Evolutionary conservation across 2,113 vertebrate species (phyloP).

Genomic region (Tenebrosternarchus preto): DNA sequence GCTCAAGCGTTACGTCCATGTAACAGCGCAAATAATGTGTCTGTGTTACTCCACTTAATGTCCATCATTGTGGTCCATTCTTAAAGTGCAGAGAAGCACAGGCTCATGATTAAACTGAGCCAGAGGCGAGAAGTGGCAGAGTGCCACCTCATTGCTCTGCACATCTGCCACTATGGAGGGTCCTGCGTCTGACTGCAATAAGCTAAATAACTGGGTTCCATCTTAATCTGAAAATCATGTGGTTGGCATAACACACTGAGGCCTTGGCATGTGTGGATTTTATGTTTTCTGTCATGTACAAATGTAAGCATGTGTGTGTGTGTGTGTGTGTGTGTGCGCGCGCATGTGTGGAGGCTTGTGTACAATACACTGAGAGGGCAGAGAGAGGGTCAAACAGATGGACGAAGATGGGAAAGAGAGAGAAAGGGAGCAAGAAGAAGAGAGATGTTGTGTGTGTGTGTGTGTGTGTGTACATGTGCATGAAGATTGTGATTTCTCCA

Average conservation of each 20-base stretch:
- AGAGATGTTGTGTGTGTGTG: not conserved
- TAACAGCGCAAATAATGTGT: too few species aligned
- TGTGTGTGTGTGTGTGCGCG: too few species aligned
- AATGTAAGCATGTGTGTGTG: not conserved
- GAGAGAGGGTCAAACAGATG: too few species aligned
- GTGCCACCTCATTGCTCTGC: constrained; percentile 39
- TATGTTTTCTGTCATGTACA: not conserved
- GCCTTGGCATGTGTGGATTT: not conserved
- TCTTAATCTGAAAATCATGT: constrained; percentile 24
- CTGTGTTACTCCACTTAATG: constrained; percentile 13
- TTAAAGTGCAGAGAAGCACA: constrained; percentile 53
- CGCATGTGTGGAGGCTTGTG: not conserved
- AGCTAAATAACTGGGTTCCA: constrained; percentile 51
- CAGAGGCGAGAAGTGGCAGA: constrained; percentile 42
- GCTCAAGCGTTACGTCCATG: not conserved
- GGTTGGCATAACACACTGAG: not conserved
- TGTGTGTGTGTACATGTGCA: constrained; percentile 12
- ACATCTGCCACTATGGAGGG: constrained; percentile 21
- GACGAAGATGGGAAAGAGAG: too few species aligned
- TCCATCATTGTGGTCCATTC: constrained; percentile 43
- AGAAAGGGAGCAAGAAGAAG: not conserved
- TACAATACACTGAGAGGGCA: not conserved
- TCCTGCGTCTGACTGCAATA: constrained; percentile 36
- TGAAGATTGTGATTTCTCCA: constrained; percentile 43
- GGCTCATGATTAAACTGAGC: constrained; percentile 54